Evolutionary conservation across 2,888 invertebrate genomes (phyloP).

Genomic region (Eupithecia subfuscata): DNA sequence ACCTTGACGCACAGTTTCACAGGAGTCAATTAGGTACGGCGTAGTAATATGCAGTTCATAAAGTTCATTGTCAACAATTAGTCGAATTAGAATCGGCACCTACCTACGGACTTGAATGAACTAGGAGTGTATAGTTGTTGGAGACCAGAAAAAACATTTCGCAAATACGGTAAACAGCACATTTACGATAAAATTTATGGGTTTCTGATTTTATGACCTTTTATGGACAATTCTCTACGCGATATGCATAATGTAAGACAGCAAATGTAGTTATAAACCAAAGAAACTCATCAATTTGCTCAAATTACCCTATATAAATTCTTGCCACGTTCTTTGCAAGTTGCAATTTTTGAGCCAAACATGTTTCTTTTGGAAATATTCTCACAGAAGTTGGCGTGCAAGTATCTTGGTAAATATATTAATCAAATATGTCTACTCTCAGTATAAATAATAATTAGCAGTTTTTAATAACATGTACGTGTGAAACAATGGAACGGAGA

Average conservation of each 20-base stretch:
- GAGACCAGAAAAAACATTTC: neutral
- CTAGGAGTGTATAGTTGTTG: neutral
- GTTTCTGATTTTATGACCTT: neutral
- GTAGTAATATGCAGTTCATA: conserved; percentile 45
- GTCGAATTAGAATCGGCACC: conserved; percentile 35
- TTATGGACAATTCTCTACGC: neutral
- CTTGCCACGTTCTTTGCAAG: conserved; percentile 10
- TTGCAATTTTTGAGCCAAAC: neutral
- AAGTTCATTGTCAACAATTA: conserved; percentile 60
- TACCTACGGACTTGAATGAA: neutral
- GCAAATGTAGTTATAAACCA: neutral
- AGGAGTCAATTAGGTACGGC: conserved; percentile 16
- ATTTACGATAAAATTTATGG: neutral
- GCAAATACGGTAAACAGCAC: neutral
- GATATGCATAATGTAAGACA: conserved; percentile 3
- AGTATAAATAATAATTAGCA: conserved; percentile 36
- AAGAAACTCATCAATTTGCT: neutral
- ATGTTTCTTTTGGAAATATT: conserved; percentile 12
- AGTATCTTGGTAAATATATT: neutral
- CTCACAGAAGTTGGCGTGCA: conserved; percentile 10
- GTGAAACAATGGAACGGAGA: conserved; percentile 52
- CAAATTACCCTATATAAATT: conserved; percentile 15
- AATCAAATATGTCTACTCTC: conserved; percentile 28
- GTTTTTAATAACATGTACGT: conserved; percentile 46
- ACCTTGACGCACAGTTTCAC: neutral